Conservation (phyloP, 1,140 invertebrate genomes). For the Lepidotrigona ventralis region DNA sequence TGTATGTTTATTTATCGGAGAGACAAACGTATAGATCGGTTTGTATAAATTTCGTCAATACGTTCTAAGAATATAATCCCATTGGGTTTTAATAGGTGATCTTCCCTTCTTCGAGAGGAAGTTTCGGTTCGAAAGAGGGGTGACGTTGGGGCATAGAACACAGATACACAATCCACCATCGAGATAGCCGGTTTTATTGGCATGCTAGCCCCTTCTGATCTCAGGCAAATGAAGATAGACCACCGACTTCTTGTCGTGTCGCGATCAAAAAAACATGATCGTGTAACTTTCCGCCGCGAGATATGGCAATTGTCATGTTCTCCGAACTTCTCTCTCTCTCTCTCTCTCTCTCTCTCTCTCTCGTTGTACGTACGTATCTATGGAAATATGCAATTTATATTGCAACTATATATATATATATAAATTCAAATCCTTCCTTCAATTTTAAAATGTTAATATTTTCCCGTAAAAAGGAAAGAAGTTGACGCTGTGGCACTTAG, state of each 20-base stretch:
- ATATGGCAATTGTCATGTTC: background rate
- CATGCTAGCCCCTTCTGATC: constrained; percentile 71
- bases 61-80: constrained; percentile 65
- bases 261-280: constrained; percentile 49
- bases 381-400: background rate
- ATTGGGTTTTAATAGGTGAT: constrained; percentile 67
- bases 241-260: constrained; percentile 38
- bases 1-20: no score
- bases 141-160: constrained; percentile 51
- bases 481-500: no score
- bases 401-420: no score
- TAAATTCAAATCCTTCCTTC: no score
- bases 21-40: background rate
- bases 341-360: no score
- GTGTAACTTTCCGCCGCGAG: background rate
- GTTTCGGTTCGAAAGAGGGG: constrained; percentile 57
- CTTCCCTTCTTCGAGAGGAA: constrained; percentile 49
- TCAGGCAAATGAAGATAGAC: constrained; percentile 78
- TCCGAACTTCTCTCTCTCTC: no score
- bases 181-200: constrained; percentile 76
- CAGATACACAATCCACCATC: constrained; percentile 57
- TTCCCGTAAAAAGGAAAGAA: no score
- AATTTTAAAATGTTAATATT: no score
- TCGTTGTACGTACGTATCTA: background rate
- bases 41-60: constrained; percentile 29